A percentile compares a stretch with the other conserved stretches of the same genome.
phyloP scores from a whole-genome alignment of 1,140 invertebrate species.

The Orius insidiosus region DNA sequence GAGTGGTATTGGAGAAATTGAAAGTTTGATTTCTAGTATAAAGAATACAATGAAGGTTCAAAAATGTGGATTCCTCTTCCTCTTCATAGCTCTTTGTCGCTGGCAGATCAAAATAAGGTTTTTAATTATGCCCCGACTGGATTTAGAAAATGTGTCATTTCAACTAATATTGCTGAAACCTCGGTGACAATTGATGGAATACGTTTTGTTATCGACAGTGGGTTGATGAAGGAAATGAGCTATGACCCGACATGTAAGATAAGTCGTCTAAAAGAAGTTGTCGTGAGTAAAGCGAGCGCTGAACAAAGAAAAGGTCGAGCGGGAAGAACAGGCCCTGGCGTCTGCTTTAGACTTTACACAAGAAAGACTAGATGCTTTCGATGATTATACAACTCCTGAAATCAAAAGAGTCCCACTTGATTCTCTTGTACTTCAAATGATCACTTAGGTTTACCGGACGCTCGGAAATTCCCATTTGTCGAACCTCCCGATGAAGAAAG shows the following conservation, averaged over 20 bases:
- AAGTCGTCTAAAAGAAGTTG: slow-evolving; percentile 80
- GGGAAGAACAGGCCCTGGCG: slow-evolving; percentile 45
- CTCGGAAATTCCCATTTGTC: slow-evolving; percentile 86
- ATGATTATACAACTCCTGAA: slow-evolving; percentile 73
- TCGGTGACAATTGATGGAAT: slow-evolving; percentile 98
- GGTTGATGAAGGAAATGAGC: slow-evolving; percentile 85
- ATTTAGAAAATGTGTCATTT: slow-evolving; percentile 90
- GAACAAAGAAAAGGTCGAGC: slow-evolving; percentile 93
- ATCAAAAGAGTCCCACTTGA: slow-evolving; percentile 84
- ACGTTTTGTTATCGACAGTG: slow-evolving; percentile 92
- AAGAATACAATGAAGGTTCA: slow-evolving; percentile 64
- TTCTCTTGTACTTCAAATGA: slow-evolving; percentile 83
- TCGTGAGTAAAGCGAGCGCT: slow-evolving; percentile 92
- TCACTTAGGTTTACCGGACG: slow-evolving; percentile 83
- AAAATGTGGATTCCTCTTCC: slow-evolving; percentile 85
- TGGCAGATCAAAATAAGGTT: slow-evolving; percentile 93
- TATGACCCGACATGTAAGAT: slow-evolving; percentile 79
- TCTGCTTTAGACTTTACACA: slow-evolving; percentile 67
- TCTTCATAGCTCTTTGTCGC: slow-evolving; percentile 80
- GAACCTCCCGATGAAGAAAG: slow-evolving; percentile 67
- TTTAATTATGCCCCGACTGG: slow-evolving; percentile 94
- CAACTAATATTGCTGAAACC: slow-evolving; percentile 99
- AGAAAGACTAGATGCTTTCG: slow-evolving; percentile 68
- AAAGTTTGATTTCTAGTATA: slow-evolving; percentile 71
- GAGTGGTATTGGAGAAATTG: slow-evolving; percentile 91